These are phyloP conservation scores for Cephalotes varians DNA, from an alignment of 2,888 invertebrate genomes.

Conservation along the genomic window DNA sequence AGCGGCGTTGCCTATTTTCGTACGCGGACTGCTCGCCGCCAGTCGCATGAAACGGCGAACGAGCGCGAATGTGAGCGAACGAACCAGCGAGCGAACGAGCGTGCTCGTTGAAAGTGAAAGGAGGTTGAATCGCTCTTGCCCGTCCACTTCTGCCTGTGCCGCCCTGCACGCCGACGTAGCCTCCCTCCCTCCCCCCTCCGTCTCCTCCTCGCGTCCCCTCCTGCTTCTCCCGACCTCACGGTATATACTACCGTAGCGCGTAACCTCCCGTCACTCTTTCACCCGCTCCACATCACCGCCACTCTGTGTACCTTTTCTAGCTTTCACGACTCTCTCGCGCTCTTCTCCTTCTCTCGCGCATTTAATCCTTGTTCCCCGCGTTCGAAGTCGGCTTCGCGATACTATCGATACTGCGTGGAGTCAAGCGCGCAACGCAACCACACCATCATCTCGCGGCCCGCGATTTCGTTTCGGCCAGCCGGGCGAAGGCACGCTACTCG, in stretches of 20 bases:
- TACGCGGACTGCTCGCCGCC: slow-evolving; percentile 70
- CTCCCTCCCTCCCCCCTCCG: slow-evolving; percentile 50
- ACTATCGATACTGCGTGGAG: slow-evolving; percentile 52
- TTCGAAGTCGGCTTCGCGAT: background rate
- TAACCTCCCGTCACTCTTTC: slow-evolving; percentile 51
- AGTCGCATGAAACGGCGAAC: slow-evolving; percentile 68
- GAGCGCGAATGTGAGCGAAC: slow-evolving; percentile 48
- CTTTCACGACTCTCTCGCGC: slow-evolving; percentile 33
- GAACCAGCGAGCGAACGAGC: slow-evolving; percentile 78
- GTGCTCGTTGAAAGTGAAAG: slow-evolving; percentile 86
- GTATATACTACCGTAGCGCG: slow-evolving; percentile 48
- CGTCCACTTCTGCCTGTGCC: slow-evolving; percentile 79
- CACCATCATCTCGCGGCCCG: slow-evolving; percentile 45
- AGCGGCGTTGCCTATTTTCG: slow-evolving; percentile 82
- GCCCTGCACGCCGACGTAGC: slow-evolving; percentile 53
- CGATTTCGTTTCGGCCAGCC: slow-evolving; percentile 35
- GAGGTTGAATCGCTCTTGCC: slow-evolving; percentile 84
- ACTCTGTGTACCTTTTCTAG: slow-evolving; percentile 51
- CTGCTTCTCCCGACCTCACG: slow-evolving; percentile 49
- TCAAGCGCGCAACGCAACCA: slow-evolving; percentile 44
- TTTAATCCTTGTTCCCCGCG: slow-evolving; percentile 19
- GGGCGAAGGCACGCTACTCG: slow-evolving; percentile 31
- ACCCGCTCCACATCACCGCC: slow-evolving; percentile 71
- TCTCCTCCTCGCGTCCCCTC: slow-evolving; percentile 39
- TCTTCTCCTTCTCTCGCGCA: slow-evolving; percentile 27